Conservation (phyloP, 92 coral and sea anemone genomes). For the Actinernus sp. region DNA sequence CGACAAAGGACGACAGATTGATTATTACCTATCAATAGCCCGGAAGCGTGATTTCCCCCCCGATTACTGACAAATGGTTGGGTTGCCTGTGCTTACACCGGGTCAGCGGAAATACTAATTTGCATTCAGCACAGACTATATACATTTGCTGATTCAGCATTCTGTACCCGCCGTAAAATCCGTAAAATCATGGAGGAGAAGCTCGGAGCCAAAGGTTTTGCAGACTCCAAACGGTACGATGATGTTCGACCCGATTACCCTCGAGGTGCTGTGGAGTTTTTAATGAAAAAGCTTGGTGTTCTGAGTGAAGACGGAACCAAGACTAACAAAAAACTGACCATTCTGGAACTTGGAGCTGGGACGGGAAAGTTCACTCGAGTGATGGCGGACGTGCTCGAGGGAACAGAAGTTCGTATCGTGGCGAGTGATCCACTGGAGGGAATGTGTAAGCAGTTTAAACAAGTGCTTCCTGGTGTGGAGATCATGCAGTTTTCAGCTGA, state of each 20-base stretch:
- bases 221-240: constrained; percentile 59
- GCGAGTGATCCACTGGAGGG: constrained; percentile 62
- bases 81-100: no score
- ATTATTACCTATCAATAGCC: no score
- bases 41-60: no score
- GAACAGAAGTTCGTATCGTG: constrained; percentile 33
- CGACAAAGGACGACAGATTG: no score
- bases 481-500: constrained; percentile 65
- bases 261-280: constrained; percentile 55
- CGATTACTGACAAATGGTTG: no score
- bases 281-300: constrained; percentile 52
- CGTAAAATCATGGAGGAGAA: no score
- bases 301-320: constrained; percentile 15
- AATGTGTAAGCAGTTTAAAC: constrained; percentile 64
- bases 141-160: no score
- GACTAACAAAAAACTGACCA: constrained; percentile 12
- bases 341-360: constrained; percentile 77
- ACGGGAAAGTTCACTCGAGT: constrained; percentile 78
- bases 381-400: constrained; percentile 52
- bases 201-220: constrained; percentile 54
- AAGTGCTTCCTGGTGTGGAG: constrained; percentile 52
- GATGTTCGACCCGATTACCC: constrained; percentile 59
- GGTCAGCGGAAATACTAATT: no score
- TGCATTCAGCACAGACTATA: no score
- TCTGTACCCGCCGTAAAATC: no score